Evolutionary conservation across 1,140 invertebrate genomes (phyloP).

Genomic region (Achroia grisella): DNA sequence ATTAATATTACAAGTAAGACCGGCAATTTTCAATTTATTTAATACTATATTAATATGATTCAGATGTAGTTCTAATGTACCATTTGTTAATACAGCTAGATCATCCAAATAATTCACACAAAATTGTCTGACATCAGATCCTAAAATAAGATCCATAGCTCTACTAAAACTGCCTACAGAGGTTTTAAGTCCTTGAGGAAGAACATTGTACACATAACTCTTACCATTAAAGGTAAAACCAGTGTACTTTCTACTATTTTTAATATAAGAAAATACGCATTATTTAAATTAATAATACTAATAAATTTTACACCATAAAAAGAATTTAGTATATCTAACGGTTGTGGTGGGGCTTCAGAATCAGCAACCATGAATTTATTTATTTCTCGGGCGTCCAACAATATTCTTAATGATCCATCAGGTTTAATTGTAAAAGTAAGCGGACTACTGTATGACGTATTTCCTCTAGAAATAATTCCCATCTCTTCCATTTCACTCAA

Average conservation of each 20-base stretch:
- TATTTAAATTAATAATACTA: conserved; percentile 34
- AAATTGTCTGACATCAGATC: too few species aligned
- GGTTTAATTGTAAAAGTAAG: conserved; percentile 30
- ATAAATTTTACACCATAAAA: conserved; percentile 28
- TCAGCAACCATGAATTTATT: conserved; percentile 36
- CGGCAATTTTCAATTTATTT: conserved; percentile 13
- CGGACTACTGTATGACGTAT: conserved; percentile 40
- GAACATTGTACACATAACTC: conserved; percentile 33
- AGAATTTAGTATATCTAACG: conserved; percentile 29
- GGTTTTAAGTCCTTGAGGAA: conserved; percentile 45
- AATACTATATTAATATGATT: conserved; percentile 21
- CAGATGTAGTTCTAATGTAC: conserved; percentile 21
- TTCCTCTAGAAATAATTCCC: conserved; percentile 9
- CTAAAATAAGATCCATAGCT: conserved; percentile 20
- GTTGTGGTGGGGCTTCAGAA: conserved; percentile 22
- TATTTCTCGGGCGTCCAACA: conserved; percentile 38
- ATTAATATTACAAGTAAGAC: conserved; percentile 24
- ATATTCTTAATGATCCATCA: conserved; percentile 29
- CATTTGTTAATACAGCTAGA: background rate
- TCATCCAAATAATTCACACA: too few species aligned
- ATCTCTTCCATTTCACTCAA: too few species aligned
- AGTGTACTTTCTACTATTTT: conserved; percentile 31
- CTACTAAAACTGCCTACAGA: conserved; percentile 39
- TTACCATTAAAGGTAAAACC: conserved; percentile 34
- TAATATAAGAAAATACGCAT: conserved; percentile 46